phyloP scores from a whole-genome alignment of 1,140 invertebrate species.

The Calliopsis andreniformis region DNA sequence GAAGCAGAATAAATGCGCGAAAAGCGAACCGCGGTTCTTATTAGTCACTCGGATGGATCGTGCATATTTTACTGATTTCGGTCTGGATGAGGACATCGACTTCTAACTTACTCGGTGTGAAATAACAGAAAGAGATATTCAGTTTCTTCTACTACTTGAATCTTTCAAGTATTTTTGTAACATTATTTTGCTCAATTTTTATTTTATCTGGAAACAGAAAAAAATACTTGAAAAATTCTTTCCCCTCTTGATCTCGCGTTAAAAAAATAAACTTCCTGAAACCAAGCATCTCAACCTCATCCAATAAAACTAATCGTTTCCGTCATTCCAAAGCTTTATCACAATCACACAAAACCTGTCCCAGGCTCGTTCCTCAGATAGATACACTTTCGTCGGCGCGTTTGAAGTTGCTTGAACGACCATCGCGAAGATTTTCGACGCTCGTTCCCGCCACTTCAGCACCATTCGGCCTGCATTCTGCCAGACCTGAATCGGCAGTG shows the following conservation, averaged over 20 bases:
- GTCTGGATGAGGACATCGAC: conserved; percentile 47
- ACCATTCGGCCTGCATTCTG: conserved; percentile 8
- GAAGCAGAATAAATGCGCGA: conserved; percentile 38
- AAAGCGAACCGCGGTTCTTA: conserved; percentile 10
- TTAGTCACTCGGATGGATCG: conserved; percentile 27
- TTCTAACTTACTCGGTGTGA: neutral
- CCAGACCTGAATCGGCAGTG: conserved; percentile 3
- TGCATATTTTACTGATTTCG: conserved; percentile 39
- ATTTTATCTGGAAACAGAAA: too few species aligned
- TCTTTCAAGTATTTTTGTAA: neutral
- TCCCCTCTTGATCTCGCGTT: too few species aligned
- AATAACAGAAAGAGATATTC: neutral
- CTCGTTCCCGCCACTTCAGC: neutral
- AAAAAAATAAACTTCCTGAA: too few species aligned
- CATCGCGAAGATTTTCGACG: neutral
- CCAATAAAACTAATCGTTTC: neutral
- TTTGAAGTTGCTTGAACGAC: neutral
- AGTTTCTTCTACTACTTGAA: neutral
- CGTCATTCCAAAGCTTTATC: neutral
- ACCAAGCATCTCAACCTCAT: neutral
- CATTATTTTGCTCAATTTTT: too few species aligned
- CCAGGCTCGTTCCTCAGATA: neutral
- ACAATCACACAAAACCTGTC: neutral
- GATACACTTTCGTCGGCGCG: conserved; percentile 1
- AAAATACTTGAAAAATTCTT: too few species aligned